Conservation (phyloP, 2,113 vertebrate genomes). For the Pungitius pungitius region DNA sequence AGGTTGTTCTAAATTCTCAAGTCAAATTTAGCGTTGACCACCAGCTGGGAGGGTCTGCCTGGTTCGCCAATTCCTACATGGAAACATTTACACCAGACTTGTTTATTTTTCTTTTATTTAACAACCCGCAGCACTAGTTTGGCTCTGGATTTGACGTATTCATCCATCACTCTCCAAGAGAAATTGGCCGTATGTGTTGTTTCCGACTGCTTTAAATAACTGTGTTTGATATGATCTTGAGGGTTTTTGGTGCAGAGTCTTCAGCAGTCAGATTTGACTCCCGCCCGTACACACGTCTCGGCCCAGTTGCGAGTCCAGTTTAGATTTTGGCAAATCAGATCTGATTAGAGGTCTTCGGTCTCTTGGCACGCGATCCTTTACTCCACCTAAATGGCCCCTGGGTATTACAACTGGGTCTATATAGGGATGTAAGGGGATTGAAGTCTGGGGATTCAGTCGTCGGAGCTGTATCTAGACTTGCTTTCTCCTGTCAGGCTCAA, state of each 20-base stretch:
- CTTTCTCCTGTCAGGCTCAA: background rate
- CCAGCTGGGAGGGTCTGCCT: conserved; percentile 9
- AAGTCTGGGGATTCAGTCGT: conserved; percentile 14
- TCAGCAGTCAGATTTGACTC: background rate
- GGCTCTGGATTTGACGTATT: conserved; percentile 13
- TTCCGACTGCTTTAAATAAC: conserved; percentile 28
- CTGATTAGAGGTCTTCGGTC: background rate
- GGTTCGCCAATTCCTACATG: background rate
- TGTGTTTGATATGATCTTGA: background rate
- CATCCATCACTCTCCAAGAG: conserved; percentile 9
- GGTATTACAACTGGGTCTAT: conserved; percentile 59
- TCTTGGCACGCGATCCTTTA: background rate
- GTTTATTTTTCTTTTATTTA: conserved; percentile 52
- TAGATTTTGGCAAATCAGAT: conserved; percentile 10
- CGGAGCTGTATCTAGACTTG: conserved; percentile 15
- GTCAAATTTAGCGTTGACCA: conserved; percentile 22
- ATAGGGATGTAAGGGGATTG: conserved; percentile 63
- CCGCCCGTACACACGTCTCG: background rate
- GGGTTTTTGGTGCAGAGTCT: background rate
- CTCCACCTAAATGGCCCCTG: conserved; percentile 12
- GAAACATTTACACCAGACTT: conserved; percentile 27
- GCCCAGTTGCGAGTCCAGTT: background rate
- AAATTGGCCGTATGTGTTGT: conserved; percentile 36
- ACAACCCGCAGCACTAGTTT: conserved; percentile 32
- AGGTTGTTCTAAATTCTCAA: conserved; percentile 23